phyloP scores from a whole-genome alignment of 1,140 invertebrate genomes.

The Meloidogyne floridensis region DNA sequence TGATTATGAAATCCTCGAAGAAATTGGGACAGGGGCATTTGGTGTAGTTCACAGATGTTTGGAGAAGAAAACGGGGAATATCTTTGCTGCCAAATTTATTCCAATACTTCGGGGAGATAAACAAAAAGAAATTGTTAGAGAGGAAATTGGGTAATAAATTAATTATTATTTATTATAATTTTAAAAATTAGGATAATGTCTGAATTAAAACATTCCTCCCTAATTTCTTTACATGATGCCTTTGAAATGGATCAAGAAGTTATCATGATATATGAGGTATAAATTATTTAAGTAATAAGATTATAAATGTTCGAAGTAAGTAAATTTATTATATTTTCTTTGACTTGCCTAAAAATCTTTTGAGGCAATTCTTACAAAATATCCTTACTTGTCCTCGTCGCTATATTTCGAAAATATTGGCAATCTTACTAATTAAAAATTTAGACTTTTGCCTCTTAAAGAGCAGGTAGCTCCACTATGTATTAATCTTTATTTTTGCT shows the following conservation, averaged over 20 bases:
- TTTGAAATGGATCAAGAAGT: slow-evolving; percentile 99
- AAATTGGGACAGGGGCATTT: slow-evolving; percentile 93
- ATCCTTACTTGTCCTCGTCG: too few species aligned
- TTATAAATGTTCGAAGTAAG: too few species aligned
- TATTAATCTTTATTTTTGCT: too few species aligned
- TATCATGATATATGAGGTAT: slow-evolving; percentile 95
- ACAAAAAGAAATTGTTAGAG: slow-evolving; percentile 92
- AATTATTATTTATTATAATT: background rate
- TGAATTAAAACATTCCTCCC: slow-evolving; percentile 91
- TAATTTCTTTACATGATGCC: slow-evolving; percentile 96
- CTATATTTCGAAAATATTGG: too few species aligned
- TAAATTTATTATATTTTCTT: too few species aligned
- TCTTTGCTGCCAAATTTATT: slow-evolving; percentile 98
- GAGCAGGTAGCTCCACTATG: too few species aligned
- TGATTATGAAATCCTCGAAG: slow-evolving; percentile 96
- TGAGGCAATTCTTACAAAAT: too few species aligned
- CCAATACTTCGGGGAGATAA: slow-evolving; percentile 90
- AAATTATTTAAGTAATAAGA: background rate
- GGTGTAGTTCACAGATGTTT: slow-evolving; percentile 96
- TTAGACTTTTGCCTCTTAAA: too few species aligned
- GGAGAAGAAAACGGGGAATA: slow-evolving; percentile 90
- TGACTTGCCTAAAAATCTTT: too few species aligned
- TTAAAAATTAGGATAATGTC: slow-evolving; percentile 78
- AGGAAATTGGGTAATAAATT: slow-evolving; percentile 81
- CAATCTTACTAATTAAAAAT: too few species aligned